phyloP scores from a whole-genome alignment of 64 coral and sea anemone species.

The Anthopleura sola region DNA sequence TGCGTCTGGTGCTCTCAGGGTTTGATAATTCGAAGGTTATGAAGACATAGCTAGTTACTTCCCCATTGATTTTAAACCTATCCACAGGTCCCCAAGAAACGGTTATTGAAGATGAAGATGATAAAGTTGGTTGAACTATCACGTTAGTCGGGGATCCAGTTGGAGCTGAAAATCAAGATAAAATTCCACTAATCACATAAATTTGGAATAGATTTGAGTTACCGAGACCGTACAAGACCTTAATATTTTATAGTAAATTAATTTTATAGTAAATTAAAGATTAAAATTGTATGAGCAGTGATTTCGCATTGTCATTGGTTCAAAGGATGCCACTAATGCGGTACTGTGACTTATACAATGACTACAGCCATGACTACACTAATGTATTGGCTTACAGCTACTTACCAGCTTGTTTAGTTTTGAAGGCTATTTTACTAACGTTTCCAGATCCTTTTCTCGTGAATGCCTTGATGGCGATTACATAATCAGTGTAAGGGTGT shows the following conservation, averaged over 20 bases:
- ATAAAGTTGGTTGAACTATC: conserved; percentile 31
- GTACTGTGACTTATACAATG: no score
- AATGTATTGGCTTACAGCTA: not conserved
- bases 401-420: conserved; percentile 62
- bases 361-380: no score
- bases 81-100: conserved; percentile 67
- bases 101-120: conserved; percentile 20
- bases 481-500: conserved; percentile 65
- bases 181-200: no score
- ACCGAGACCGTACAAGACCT: no score
- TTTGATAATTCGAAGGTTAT: conserved; percentile 10
- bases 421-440: not conserved
- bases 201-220: no score
- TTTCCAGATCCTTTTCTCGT: conserved; percentile 48
- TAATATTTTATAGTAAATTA: no score
- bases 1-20: conserved; percentile 37
- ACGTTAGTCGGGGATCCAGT: conserved; percentile 36
- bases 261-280: no score
- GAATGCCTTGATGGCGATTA: conserved; percentile 40
- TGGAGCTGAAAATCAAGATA: conserved; percentile 51
- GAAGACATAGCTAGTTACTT: conserved; percentile 48
- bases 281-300: no score
- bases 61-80: conserved; percentile 39
- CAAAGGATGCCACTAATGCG: no score
- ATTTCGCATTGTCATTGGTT: no score